Evolutionary conservation across 1,140 invertebrate genomes (phyloP).

Genomic region (Lepeophtheirus salmonis): DNA sequence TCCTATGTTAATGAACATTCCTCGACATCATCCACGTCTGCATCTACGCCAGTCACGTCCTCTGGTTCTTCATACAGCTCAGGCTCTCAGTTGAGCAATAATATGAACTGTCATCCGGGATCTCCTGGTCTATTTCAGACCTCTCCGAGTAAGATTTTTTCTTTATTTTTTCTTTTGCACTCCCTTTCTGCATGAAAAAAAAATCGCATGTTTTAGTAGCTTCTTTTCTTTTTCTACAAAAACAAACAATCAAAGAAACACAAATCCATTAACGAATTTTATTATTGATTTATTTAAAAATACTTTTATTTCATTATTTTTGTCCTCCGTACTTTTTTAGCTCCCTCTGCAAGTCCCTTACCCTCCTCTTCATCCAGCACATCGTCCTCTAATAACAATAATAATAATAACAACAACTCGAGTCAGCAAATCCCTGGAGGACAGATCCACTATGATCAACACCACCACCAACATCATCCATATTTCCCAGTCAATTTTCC

Average conservation of each 20-base stretch:
- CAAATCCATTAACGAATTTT: too few relatives aligned
- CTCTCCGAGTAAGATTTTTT: constrained; percentile 14
- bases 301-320: neutral
- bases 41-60: neutral
- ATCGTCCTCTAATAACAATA: neutral
- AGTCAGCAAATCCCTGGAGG: neutral
- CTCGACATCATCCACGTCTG: neutral
- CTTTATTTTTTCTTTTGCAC: too few relatives aligned
- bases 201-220: neutral
- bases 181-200: neutral
- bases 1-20: neutral
- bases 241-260: too few relatives aligned
- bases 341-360: neutral
- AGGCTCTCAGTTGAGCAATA: neutral
- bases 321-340: neutral
- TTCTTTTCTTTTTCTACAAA: neutral
- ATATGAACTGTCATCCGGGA: neutral
- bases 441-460: neutral
- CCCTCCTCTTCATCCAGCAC: neutral
- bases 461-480: neutral
- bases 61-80: neutral
- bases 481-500: neutral
- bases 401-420: neutral
- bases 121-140: constrained; percentile 10
- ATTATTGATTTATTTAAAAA: neutral